Conservation (phyloP, 2,113 vertebrate genomes). For the Illadopsis cleaveri region DNA sequence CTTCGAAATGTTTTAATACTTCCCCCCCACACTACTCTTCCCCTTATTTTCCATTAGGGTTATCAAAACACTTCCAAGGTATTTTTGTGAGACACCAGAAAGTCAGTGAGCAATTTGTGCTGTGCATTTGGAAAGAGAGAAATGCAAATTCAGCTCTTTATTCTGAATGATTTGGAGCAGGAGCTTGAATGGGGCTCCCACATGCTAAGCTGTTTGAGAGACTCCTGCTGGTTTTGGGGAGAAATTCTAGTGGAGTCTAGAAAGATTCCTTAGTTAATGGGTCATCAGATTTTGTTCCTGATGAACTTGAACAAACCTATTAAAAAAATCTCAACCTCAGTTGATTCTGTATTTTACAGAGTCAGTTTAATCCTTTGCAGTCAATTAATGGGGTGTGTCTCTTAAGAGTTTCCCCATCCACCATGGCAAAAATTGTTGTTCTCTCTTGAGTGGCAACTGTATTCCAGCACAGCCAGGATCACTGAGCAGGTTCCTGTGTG, state of each 20-base stretch:
- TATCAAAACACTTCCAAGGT: neutral
- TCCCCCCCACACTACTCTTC: fast-evolving
- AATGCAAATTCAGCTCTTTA: neutral
- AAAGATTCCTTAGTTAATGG: neutral
- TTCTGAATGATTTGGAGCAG: neutral
- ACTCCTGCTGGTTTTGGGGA: neutral
- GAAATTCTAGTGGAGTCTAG: neutral
- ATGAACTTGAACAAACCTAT: neutral
- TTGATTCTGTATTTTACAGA: neutral
- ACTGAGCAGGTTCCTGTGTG: neutral
- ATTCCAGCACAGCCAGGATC: neutral
- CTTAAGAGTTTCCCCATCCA: neutral
- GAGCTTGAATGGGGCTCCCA: neutral
- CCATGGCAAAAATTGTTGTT: neutral
- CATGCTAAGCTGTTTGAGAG: fast-evolving
- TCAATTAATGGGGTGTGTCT: neutral
- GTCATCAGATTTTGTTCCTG: neutral
- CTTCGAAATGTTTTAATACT: neutral
- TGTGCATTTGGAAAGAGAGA: neutral
- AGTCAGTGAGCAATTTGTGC: neutral
- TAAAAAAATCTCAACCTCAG: neutral
- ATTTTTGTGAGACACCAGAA: neutral
- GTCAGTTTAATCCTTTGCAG: neutral
- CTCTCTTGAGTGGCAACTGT: neutral
- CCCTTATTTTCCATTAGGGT: neutral